A percentile compares a stretch with the other conserved stretches of the same genome.
These are phyloP conservation scores for Lepidochitona cinerea DNA, from an alignment of 2,888 invertebrate genomes.

Conservation along the genomic window DNA sequence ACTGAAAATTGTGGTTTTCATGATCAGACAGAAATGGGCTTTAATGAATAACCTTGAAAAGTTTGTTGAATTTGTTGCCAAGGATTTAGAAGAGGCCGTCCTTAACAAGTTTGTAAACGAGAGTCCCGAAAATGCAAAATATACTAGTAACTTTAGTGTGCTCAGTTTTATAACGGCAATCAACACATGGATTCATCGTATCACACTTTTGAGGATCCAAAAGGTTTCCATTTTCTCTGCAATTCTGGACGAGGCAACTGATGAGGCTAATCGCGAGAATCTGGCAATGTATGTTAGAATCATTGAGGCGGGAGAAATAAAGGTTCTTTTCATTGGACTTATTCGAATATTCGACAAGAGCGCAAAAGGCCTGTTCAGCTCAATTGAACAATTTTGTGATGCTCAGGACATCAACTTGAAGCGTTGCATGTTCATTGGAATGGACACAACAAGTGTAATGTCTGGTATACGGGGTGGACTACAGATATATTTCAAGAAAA, in stretches of 20 bases:
- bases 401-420: background rate
- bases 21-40: background rate
- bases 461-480: background rate
- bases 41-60: background rate
- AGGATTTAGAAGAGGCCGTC: background rate
- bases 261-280: background rate
- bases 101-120: background rate
- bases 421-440: background rate
- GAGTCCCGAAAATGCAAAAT: background rate
- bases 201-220: background rate
- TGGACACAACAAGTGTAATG: background rate
- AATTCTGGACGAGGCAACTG: background rate
- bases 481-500: background rate
- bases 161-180: background rate
- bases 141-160: background rate
- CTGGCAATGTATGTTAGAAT: background rate
- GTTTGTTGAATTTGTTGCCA: background rate
- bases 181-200: background rate
- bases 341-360: background rate
- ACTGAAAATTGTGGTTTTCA: background rate
- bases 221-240: background rate
- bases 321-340: background rate
- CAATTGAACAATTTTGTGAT: background rate
- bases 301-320: background rate
- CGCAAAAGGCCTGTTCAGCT: background rate